These are phyloP conservation scores for Ailurus styani DNA, from an alignment of 2,113 vertebrate genomes.

Conservation along the genomic window DNA sequence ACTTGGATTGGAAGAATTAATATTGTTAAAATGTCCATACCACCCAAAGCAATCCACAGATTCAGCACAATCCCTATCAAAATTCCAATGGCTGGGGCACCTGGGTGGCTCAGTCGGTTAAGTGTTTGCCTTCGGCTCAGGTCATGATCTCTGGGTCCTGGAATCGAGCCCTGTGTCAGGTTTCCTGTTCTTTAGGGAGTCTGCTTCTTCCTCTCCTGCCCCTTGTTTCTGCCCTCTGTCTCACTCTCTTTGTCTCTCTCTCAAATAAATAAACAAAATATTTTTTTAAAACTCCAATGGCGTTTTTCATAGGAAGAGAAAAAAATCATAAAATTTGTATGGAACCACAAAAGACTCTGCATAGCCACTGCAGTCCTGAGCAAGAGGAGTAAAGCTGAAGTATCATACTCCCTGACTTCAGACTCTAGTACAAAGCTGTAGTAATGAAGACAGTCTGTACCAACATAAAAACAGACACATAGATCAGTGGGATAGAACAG, in stretches of 20 bases:
- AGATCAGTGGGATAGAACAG: not conserved
- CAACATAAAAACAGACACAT: not conserved
- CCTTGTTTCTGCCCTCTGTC: too few relatives aligned
- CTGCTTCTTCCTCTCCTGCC: too few relatives aligned
- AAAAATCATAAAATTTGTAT: not conserved
- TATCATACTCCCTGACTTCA: not conserved
- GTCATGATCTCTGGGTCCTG: too few relatives aligned
- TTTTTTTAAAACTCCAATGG: not conserved
- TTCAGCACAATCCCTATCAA: not conserved
- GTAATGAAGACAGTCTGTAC: not conserved
- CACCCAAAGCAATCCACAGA: not conserved
- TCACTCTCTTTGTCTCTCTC: too few relatives aligned
- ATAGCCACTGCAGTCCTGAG: not conserved
- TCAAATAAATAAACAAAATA: not conserved
- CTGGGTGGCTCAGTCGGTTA: too few relatives aligned
- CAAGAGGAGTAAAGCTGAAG: not conserved
- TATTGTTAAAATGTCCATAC: not conserved
- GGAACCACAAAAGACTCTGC: not conserved
- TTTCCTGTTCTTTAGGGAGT: too few relatives aligned
- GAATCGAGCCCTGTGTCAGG: too few relatives aligned
- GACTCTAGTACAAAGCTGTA: not conserved
- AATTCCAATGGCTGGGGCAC: not conserved
- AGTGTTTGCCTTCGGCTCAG: too few relatives aligned
- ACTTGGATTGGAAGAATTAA: not conserved
- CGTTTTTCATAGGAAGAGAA: not conserved